These are phyloP conservation scores for Channa maculata DNA, from an alignment of 2,113 vertebrate genomes.

Conservation along the genomic window DNA sequence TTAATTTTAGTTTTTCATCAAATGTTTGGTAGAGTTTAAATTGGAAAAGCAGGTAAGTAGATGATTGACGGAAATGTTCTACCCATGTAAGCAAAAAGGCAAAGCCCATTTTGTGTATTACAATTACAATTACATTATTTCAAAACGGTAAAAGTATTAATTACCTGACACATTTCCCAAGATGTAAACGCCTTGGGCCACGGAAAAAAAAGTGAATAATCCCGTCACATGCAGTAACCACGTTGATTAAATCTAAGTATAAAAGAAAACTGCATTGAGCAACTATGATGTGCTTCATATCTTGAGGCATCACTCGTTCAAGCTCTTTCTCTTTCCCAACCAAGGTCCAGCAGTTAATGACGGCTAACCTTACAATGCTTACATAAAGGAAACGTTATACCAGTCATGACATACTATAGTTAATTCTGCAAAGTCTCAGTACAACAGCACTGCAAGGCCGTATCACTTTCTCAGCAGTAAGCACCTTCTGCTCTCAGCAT, in stretches of 20 bases:
- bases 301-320: conserved; percentile 9
- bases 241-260: conserved; percentile 15
- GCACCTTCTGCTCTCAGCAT: conserved; percentile 52
- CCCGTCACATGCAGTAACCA: conserved; percentile 21
- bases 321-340: conserved; percentile 6
- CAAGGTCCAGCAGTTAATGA: conserved; percentile 39
- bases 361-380: conserved; percentile 64
- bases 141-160: conserved; percentile 11
- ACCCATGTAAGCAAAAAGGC: background rate
- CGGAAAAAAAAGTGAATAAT: conserved; percentile 4
- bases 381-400: conserved; percentile 74
- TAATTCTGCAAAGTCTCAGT: conserved; percentile 52
- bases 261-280: background rate
- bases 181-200: conserved; percentile 57
- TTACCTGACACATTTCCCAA: conserved; percentile 68
- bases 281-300: background rate
- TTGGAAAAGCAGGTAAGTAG: background rate
- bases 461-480: conserved; percentile 69
- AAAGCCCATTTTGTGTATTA: background rate
- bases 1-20: background rate
- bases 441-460: conserved; percentile 10
- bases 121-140: too few relatives aligned
- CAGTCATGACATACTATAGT: conserved; percentile 43
- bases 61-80: background rate
- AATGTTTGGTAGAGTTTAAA: conserved; percentile 2